A percentile compares a stretch with the other conserved stretches of the same genome.
Evolutionary conservation across 2,113 vertebrate genomes (phyloP).

Genomic region (Hippocampus mohnikei): DNA sequence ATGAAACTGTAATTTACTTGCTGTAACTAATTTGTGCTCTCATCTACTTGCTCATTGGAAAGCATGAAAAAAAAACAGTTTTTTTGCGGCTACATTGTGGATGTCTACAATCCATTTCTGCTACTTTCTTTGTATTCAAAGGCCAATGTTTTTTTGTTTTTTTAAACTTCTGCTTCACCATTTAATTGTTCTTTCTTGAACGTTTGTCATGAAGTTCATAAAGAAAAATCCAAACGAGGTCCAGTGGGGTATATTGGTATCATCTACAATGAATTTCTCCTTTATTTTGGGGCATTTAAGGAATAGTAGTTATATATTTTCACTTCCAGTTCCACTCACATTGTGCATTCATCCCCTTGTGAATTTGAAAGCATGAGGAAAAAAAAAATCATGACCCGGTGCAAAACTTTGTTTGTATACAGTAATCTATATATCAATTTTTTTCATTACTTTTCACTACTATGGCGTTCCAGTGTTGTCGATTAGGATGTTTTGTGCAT

Average conservation of each 20-base stretch:
- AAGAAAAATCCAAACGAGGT: neutral
- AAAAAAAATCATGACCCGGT: neutral
- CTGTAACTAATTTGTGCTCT: neutral
- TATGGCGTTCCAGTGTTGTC: slow-evolving; percentile 19
- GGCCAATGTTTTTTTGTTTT: neutral
- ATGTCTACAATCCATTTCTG: neutral
- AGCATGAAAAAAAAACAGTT: neutral
- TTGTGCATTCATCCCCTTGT: neutral
- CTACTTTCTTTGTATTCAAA: neutral
- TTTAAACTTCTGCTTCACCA: slow-evolving; percentile 6
- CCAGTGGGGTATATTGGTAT: neutral
- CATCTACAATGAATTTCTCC: neutral
- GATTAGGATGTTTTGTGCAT: slow-evolving; percentile 27
- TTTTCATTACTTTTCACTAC: neutral
- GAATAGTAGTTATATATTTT: neutral
- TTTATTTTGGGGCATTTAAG: neutral
- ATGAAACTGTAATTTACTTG: neutral
- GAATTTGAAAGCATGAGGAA: neutral
- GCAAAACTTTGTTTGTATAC: neutral
- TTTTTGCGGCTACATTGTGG: neutral
- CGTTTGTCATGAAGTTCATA: neutral
- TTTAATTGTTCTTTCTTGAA: neutral
- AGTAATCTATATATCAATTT: neutral
- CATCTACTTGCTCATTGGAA: neutral
- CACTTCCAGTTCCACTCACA: neutral